Evolutionary conservation across 35 echinoderm and acorn worm genomes (phyloP).

Genomic region (Acanthaster planci): DNA sequence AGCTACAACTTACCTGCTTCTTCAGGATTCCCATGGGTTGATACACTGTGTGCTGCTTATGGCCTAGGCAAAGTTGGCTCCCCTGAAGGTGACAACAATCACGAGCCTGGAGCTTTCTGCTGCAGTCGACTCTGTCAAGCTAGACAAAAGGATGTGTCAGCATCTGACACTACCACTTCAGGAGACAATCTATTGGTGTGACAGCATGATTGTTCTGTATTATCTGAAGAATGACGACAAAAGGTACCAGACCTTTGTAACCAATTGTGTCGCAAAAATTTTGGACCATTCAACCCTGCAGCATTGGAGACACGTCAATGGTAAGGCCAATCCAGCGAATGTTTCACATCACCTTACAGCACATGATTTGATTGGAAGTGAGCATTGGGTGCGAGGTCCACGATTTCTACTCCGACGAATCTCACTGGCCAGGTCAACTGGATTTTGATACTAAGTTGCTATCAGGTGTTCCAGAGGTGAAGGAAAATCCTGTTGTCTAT

Average conservation of each 20-base stretch:
- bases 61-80: slow-evolving; percentile 22
- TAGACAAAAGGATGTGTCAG: neutral
- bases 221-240: slow-evolving; percentile 44
- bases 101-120: slow-evolving; percentile 39
- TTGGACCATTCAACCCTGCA: neutral
- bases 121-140: slow-evolving; percentile 38
- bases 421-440: slow-evolving; percentile 17
- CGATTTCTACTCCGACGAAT: slow-evolving; percentile 20
- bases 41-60: slow-evolving; percentile 30
- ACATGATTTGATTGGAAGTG: slow-evolving; percentile 18
- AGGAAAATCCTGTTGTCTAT: neutral
- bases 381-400: slow-evolving; percentile 47
- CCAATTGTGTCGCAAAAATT: slow-evolving; percentile 47
- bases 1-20: slow-evolving; percentile 35
- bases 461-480: neutral
- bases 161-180: slow-evolving; percentile 37
- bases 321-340: slow-evolving; percentile 48
- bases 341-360: slow-evolving; percentile 30
- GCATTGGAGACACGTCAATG: slow-evolving; percentile 33
- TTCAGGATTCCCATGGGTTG: slow-evolving; percentile 26
- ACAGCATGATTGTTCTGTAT: slow-evolving; percentile 52
- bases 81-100: slow-evolving; percentile 29
- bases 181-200: slow-evolving; percentile 49
- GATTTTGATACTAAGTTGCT: neutral
- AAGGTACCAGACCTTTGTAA: too few relatives aligned